A percentile compares a stretch with the other conserved stretches of the same genome.
Evolutionary conservation across 2,888 invertebrate genomes (phyloP).

Genomic region (Patella depressa): DNA sequence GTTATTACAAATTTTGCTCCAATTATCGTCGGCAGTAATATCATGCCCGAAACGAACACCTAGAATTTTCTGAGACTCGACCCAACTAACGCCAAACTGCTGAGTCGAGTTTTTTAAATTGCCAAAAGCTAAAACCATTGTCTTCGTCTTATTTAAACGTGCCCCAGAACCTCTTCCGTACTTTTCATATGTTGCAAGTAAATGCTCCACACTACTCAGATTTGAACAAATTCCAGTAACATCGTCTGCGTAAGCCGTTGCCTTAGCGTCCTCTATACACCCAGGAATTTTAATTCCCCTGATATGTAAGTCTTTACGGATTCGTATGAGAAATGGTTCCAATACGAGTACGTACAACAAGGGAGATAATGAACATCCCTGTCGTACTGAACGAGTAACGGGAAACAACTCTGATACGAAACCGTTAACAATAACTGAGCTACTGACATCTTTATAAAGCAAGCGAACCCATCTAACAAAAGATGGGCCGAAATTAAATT

Average conservation of each 20-base stretch:
- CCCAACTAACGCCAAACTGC: background rate
- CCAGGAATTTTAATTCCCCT: background rate
- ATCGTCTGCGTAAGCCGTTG: background rate
- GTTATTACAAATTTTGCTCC: background rate
- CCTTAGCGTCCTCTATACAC: background rate
- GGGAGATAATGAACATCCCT: conserved; percentile 37
- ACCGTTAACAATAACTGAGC: conserved; percentile 39
- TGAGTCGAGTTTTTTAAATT: background rate
- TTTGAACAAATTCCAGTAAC: background rate
- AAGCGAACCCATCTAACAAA: conserved; percentile 42
- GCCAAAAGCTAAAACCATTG: background rate
- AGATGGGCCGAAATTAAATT: conserved; percentile 39
- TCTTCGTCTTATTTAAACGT: conserved; percentile 19
- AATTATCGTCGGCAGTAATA: background rate
- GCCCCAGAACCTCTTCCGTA: conserved; percentile 13
- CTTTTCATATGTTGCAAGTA: background rate
- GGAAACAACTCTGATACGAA: conserved; percentile 34
- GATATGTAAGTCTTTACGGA: background rate
- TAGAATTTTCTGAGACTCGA: background rate
- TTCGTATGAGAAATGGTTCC: conserved; percentile 26
- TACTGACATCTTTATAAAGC: conserved; percentile 35
- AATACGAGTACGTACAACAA: conserved; percentile 32
- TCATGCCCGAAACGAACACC: background rate
- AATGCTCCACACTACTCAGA: background rate
- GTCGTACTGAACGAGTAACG: conserved; percentile 32